These are phyloP conservation scores for Aleiodes testaceus DNA, from an alignment of 2,888 invertebrate genomes.

Conservation along the genomic window DNA sequence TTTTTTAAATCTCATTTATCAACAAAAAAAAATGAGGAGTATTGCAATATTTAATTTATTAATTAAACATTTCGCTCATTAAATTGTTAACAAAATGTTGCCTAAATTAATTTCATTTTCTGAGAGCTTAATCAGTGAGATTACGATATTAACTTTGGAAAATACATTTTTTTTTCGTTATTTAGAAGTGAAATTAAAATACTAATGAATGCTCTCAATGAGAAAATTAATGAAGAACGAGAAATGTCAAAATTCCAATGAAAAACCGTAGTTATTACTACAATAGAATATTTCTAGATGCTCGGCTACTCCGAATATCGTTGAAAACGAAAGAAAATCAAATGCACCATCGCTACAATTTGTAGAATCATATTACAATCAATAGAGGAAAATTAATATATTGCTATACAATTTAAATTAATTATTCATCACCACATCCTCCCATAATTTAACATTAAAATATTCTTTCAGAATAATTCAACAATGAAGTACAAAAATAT, in stretches of 20 bases:
- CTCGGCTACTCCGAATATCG: slow-evolving; percentile 30
- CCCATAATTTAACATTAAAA: neutral
- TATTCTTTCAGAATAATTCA: too few species aligned
- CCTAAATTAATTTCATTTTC: neutral
- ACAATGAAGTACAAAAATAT: too few species aligned
- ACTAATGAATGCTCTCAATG: slow-evolving; percentile 34
- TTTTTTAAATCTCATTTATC: slow-evolving; percentile 22
- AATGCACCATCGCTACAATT: slow-evolving; percentile 53
- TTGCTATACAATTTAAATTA: slow-evolving; percentile 61
- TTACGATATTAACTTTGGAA: too few species aligned
- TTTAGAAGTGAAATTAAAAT: slow-evolving; percentile 33
- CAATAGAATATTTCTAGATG: slow-evolving; percentile 33
- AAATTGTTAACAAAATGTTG: slow-evolving; percentile 1
- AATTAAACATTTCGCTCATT: slow-evolving; percentile 18
- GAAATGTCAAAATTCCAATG: slow-evolving; percentile 41
- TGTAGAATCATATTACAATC: slow-evolving; percentile 53
- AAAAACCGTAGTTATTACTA: slow-evolving; percentile 41
- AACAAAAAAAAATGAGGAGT: slow-evolving; percentile 16
- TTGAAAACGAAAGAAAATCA: slow-evolving; percentile 27
- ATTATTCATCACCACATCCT: slow-evolving; percentile 43
- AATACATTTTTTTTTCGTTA: slow-evolving; percentile 5
- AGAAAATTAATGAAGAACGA: slow-evolving; percentile 37
- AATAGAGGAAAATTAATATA: slow-evolving; percentile 69
- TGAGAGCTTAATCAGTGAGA: too few species aligned
- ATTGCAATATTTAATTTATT: slow-evolving; percentile 23